Evolutionary conservation across 2,888 invertebrate species (phyloP), one percentile per base, ranked within the genome.

Genomic region (Pedicia rivosa): DNA sequence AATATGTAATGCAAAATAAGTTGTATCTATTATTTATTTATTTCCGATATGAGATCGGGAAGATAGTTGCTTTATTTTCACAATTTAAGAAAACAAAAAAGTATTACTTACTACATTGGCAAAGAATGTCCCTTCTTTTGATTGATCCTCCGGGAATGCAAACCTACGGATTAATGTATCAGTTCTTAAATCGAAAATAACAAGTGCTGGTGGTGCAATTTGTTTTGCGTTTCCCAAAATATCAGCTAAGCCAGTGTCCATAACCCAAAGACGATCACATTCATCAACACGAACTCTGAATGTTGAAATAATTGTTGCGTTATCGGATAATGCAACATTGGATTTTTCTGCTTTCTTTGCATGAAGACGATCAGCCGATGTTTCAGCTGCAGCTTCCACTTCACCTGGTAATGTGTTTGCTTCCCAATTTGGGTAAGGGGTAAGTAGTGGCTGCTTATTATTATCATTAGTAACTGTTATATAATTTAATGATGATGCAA

Each of bases 261-360:
- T 68, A 5, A 81, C 76, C 84, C 86, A 86, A 7, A 86, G 66
- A 30, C 86, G 68, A 53, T 82, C 81, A 48, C 86, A 86, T 5
- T 66, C 65, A 53, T 86, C 86, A 2, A 78, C 73, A 44, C 66
- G 68, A 15, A 80, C 63, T 41, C 86, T 69, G 57, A 82, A 82
- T 4, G 78, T 77, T 3, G 78, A 83, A 35, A 80, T 63, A 29
- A 81, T 70, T 1, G 72, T 70, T 38, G 67, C 67, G 42, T 77
- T 72, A 35, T 70, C 63, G 26, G 64, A 63, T 4, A 71, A 47
- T 20, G 56, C 55, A 4, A 59, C 62, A 2, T 59, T 62, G 6
- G 56, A 50, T 40, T 65, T 67, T 22, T 52, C 51, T 0, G 58
- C 51, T 45, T 59, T 62, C 2, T 53, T 54, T 4, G 54, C 56